Evolutionary conservation across 2,888 invertebrate genomes (phyloP), one percentile per base, ranked within the genome.

Genomic region (Hypolimnas misippus): DNA sequence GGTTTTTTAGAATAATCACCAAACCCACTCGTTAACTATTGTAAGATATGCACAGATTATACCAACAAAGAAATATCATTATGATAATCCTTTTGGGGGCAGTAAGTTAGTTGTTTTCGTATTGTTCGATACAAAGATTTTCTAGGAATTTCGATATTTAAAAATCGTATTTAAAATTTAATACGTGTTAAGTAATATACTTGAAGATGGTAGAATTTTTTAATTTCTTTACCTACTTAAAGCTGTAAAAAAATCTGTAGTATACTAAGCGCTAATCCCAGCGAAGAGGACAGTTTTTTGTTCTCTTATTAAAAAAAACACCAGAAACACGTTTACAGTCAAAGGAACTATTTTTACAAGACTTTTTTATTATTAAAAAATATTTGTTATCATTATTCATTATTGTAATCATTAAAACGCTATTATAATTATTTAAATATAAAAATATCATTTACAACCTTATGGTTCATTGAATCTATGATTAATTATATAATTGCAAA

Each of bases 51-150:
- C 10, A 42, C 6, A 21, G 46, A 31, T 25, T 49, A 42, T 60
- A 40, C 42, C 57, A 73, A 85, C 86, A 89, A 86, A 79, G 81
- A 80, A 83, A 83, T 79, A 77, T 82, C 82, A 81, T 87, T 86
- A 87, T 76, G 70, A 59, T 87, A 88, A 89, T 89, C 89, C 81
- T 81, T 79, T 62, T 78, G 83, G 81, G 75, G 63, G 42, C 38
- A 33, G 52, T 65, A 57, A 62, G 72, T 76, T 68, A 65, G 66
- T 81, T 85, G 81, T 83, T 77, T 77, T 72, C 82, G 66, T 62
- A 57, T 57, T 69, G 64, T 67, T 70, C 62, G 61, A 65, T 71
- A 68, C 57, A 49, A 44, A 57, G 25, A 33, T 25, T 51, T 67
- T 69, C 65, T 61, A 21, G 50, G 63, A 64, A 69, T 5, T 46